phyloP scores from a whole-genome alignment of 2,888 invertebrate genomes.

The Clostera curtula region DNA sequence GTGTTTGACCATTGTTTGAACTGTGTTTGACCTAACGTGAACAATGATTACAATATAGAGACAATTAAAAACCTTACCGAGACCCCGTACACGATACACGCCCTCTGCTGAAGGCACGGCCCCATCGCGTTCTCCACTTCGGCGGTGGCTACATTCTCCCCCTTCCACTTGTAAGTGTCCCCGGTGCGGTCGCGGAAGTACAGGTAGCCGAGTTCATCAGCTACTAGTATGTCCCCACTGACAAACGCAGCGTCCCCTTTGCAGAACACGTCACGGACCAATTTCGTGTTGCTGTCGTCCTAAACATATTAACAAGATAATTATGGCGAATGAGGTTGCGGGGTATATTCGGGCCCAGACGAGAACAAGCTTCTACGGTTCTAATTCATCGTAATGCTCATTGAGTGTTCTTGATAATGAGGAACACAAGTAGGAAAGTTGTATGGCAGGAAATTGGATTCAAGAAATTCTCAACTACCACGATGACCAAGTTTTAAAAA shows the following conservation, averaged over 20 bases:
- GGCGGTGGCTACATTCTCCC: constrained; percentile 97
- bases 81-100: constrained; percentile 93
- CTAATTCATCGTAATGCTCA: no score
- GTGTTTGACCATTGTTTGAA: no score
- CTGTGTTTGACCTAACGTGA: no score
- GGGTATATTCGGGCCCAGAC: no score
- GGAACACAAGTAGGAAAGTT: no score
- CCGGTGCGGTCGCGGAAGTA: constrained; percentile 94
- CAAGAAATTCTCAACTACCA: no score
- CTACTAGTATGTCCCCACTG: constrained; percentile 91
- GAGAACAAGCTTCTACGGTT: no score
- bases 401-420: no score
- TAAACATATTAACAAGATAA: constrained; percentile 23
- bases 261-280: constrained; percentile 86
- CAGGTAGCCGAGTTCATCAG: constrained; percentile 94
- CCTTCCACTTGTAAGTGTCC: constrained; percentile 93
- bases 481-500: no score
- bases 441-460: no score
- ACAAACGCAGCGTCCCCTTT: constrained; percentile 94
- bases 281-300: constrained; percentile 88
- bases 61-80: constrained; percentile 77
- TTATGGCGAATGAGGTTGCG: not conserved
- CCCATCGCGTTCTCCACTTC: constrained; percentile 95
- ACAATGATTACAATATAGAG: no score
- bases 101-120: constrained; percentile 81